Evolutionary conservation across 2,888 invertebrate genomes (phyloP), one percentile per base, ranked within the genome.

Genomic region (Mystacides longicornis): DNA sequence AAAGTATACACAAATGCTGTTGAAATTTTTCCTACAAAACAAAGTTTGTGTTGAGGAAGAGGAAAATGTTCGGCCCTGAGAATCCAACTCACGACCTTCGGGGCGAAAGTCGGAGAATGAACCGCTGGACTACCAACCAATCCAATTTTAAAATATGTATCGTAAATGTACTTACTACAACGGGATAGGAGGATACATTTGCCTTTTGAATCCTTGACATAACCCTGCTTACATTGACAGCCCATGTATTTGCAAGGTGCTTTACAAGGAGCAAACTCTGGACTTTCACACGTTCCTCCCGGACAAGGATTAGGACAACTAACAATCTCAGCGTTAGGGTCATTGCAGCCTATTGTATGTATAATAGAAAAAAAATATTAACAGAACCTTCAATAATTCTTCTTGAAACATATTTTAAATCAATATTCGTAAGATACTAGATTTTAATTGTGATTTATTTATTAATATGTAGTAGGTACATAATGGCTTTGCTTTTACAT

Each of bases 181-280:
- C 64, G 56, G 52, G 63, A 59, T 2, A 49, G 52, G 4, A 64
- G 54, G 31, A 68, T 62, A 54, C 69, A 69, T n/a, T 64, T 60
- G 18, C 66, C 66, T n/a, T 63, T 56, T 5, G 58, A 47, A 51
- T 68, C 67, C 61, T 64, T 67, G 55, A 62, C 65, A 55, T 61
- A 67, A 1, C 64, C 67, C 45, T 59, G 20, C 52, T 64, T 9
- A 66, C 68, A 54, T 21, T 73, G n/a, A 65, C 69, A 9, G 63
- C 56, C 56, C 23, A 52, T 46, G 2, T 53, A 33, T 37, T 42
- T 56, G 18, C 56, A 56, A 31, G 53, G 50, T 7, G 53, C 53
- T 16, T 51, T 56, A 18, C 56, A 56, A 46, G 43, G 16, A 14
- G 56, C 56, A 37, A 56, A 56, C 23, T 23, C 20, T 3, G 56